Percentiles rank a stretch among this genome's conserved stretches.
These are phyloP conservation scores for Brachionus manjavacas DNA, from an alignment of 1,140 invertebrate genomes.

Conservation along the genomic window DNA sequence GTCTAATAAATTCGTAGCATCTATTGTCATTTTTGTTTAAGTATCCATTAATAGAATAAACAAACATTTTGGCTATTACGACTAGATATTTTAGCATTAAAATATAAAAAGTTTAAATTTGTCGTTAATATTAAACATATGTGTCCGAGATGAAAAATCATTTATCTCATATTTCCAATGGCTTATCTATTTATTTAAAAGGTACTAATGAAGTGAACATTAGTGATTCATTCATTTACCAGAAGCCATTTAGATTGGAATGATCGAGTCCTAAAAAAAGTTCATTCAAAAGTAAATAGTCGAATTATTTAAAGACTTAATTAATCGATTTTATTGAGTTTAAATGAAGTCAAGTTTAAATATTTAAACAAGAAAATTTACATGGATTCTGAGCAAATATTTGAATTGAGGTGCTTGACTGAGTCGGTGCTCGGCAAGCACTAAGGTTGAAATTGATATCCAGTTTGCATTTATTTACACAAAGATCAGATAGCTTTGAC, in stretches of 20 bases:
- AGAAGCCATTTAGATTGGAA: not conserved
- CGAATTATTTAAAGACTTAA: not conserved
- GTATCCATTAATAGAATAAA: constrained; percentile 11
- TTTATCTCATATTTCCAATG: not conserved
- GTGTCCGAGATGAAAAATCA: not conserved
- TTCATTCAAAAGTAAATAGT: not conserved
- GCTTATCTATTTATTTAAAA: not conserved
- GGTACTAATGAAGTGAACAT: not conserved
- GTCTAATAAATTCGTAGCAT: not conserved
- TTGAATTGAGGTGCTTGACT: not conserved
- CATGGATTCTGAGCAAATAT: constrained; percentile 6
- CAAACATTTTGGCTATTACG: constrained; percentile 11
- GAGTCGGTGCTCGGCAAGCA: not conserved
- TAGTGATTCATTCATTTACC: constrained; percentile 5
- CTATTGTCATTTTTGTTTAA: not conserved
- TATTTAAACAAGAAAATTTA: constrained; percentile 20
- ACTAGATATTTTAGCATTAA: constrained; percentile 16
- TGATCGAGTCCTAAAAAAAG: not conserved
- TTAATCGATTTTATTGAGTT: constrained; percentile 18
- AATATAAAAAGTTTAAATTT: constrained; percentile 26
- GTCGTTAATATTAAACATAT: constrained; percentile 37
- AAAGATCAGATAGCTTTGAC: constrained; percentile 9
- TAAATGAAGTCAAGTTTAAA: not conserved
- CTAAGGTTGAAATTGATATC: constrained; percentile 22
- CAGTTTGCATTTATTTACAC: constrained; percentile 17